Conservation (phyloP, 1,140 invertebrate species). For the Drosophila malerkotliana region DNA sequence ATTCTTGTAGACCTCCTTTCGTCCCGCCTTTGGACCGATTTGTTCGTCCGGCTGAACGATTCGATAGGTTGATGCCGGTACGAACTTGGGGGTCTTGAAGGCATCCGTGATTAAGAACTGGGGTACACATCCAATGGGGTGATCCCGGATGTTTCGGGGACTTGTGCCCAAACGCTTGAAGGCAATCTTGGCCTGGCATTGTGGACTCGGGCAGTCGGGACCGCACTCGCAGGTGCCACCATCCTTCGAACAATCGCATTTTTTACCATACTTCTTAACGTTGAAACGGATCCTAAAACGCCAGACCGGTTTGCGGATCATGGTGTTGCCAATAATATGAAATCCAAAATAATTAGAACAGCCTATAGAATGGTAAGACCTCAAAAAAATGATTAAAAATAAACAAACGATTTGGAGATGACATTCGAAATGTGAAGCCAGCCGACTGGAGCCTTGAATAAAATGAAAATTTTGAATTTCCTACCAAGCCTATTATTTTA, state of each 20-base stretch:
- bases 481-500: not conserved
- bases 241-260: not conserved
- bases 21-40: slow-evolving; percentile 52
- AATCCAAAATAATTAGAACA: no score
- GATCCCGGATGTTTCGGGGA: slow-evolving; percentile 4
- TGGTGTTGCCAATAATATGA: not conserved
- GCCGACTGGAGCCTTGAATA: no score
- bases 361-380: no score
- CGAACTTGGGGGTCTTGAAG: slow-evolving; percentile 29
- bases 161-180: slow-evolving; percentile 7
- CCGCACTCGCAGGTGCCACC: slow-evolving; percentile 2
- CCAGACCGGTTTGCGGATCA: not conserved
- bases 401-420: not conserved
- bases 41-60: slow-evolving; percentile 11
- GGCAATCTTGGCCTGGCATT: not conserved
- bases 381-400: not conserved
- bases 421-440: not conserved
- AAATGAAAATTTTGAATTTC: not conserved
- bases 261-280: not conserved
- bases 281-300: not conserved
- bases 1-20: slow-evolving; percentile 57
- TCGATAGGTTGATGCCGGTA: slow-evolving; percentile 6
- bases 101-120: not conserved
- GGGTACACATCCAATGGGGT: slow-evolving; percentile 9
- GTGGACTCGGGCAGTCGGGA: not conserved